Conservation (phyloP, 2,797 vertebrate species). For the Selene dorsalis region DNA sequence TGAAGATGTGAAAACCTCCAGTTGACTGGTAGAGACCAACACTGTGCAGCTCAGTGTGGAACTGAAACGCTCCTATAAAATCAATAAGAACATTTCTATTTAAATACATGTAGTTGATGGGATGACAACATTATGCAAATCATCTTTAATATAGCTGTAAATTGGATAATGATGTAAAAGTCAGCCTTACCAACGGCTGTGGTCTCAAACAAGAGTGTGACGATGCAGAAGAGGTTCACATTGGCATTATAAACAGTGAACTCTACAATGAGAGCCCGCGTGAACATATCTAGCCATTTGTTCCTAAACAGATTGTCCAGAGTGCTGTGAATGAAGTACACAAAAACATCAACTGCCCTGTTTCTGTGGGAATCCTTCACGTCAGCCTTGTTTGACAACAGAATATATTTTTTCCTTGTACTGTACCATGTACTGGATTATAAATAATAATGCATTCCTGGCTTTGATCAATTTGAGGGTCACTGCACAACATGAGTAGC, state of each 20-base stretch:
- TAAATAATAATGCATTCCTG: not conserved
- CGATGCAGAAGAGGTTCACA: constrained; percentile 92
- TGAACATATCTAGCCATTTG: constrained; percentile 89
- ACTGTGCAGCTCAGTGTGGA: constrained; percentile 83
- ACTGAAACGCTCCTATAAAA: constrained; percentile 88
- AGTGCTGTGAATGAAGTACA: constrained; percentile 77
- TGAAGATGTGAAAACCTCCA: constrained; percentile 85
- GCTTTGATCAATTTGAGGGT: not conserved
- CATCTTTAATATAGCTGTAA: not conserved
- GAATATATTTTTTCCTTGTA: not conserved
- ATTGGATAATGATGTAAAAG: not conserved
- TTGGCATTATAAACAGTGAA: constrained; percentile 96
- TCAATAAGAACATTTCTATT: not conserved
- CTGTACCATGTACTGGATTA: not conserved
- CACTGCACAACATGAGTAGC: not conserved
- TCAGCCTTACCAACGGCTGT: constrained; percentile 86
- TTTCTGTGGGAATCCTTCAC: not conserved
- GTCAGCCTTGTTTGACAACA: not conserved
- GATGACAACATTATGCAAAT: too few relatives aligned
- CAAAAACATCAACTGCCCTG: not conserved
- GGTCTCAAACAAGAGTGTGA: constrained; percentile 90
- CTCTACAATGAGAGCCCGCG: constrained; percentile 90
- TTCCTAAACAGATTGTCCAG: constrained; percentile 87
- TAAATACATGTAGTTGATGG: not conserved
- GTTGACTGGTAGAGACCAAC: constrained; percentile 88